phyloP scores from a whole-genome alignment of 2,113 vertebrate genomes.

The Grus americana region DNA sequence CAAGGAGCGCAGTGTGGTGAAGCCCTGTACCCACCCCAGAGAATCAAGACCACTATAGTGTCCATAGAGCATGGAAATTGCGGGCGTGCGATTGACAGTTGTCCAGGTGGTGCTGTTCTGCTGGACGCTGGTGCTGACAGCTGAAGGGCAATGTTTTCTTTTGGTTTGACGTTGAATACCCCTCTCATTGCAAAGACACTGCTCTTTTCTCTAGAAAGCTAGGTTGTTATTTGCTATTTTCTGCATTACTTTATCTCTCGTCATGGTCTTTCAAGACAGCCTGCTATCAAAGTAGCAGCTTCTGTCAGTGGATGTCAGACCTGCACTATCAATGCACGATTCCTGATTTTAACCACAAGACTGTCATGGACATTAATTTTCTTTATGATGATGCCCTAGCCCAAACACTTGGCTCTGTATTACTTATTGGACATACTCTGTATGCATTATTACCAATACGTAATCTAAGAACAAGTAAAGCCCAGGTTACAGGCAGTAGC shows the following conservation, averaged over 20 bases:
- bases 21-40: background rate
- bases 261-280: background rate
- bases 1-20: background rate
- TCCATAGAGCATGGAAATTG: background rate
- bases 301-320: background rate
- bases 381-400: background rate
- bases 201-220: background rate
- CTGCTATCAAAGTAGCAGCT: background rate
- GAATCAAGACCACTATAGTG: background rate
- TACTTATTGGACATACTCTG: background rate
- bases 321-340: background rate
- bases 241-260: background rate
- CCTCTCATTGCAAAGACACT: background rate
- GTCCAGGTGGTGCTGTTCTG: background rate
- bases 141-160: background rate
- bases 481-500: background rate
- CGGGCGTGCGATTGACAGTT: background rate
- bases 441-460: fast-evolving
- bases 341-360: background rate
- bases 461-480: background rate
- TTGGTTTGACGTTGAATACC: background rate
- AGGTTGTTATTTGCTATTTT: background rate
- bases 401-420: background rate
- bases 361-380: background rate
- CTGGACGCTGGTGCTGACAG: background rate